Conservation (phyloP, 2,888 invertebrate species). For the Catocala sponsa region DNA sequence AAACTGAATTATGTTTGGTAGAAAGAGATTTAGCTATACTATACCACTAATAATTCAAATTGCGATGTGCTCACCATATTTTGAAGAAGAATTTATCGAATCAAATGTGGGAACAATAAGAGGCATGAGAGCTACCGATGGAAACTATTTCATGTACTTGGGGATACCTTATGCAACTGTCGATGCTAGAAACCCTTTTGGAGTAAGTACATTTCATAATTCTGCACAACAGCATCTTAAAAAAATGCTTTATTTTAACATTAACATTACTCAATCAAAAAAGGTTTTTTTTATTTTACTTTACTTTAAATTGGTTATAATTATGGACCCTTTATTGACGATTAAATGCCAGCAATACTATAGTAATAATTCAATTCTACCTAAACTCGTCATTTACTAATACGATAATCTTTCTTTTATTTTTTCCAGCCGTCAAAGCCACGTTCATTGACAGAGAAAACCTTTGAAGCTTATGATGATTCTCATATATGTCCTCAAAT, state of each 20-base stretch:
- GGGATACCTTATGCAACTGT: neutral
- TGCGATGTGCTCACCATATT: neutral
- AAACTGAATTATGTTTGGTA: neutral
- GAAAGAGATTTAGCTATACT: neutral
- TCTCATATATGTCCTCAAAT: neutral
- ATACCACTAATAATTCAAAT: neutral
- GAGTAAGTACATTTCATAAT: neutral
- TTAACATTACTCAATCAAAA: too few species aligned
- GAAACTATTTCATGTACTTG: neutral
- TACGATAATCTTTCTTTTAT: neutral
- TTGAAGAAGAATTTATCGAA: neutral
- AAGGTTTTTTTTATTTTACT: too few species aligned
- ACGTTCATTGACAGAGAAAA: neutral
- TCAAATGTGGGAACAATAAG: neutral
- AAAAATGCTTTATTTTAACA: too few species aligned
- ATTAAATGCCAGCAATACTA: too few species aligned
- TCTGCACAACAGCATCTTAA: too few species aligned
- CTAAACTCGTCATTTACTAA: too few species aligned
- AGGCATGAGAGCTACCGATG: neutral
- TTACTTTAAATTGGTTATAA: too few species aligned
- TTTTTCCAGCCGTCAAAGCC: neutral
- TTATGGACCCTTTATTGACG: too few species aligned
- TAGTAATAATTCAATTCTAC: too few species aligned
- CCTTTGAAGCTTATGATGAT: conserved; percentile 3
- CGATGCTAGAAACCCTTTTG: neutral